Evolutionary conservation across 37 sponge, comb jelly and placozoan species (phyloP).

Genomic region (Corticium candelabrum): DNA sequence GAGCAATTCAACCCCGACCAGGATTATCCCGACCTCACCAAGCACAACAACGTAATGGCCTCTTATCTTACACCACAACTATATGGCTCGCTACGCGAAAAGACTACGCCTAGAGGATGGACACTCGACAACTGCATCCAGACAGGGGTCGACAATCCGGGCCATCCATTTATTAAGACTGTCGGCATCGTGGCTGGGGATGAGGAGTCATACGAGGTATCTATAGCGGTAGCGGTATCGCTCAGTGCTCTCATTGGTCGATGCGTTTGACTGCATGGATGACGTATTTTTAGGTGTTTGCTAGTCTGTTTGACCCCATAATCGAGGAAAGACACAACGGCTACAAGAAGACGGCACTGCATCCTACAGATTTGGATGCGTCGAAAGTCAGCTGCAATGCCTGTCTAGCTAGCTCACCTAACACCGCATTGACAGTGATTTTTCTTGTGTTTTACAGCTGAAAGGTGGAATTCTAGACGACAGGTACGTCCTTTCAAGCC

Average conservation of each 20-base stretch:
- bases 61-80: neutral
- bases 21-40: neutral
- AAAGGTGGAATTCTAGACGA: conserved; percentile 20
- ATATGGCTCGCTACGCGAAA: neutral
- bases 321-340: conserved; percentile 5
- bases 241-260: too few species aligned
- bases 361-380: neutral
- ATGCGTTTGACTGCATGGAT: too few species aligned
- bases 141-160: neutral
- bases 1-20: too few species aligned
- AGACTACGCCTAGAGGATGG: neutral
- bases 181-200: neutral
- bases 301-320: conserved; percentile 5
- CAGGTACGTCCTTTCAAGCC: conserved; percentile 50
- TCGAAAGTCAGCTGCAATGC: too few species aligned
- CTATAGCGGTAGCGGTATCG: too few species aligned
- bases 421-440: too few species aligned
- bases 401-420: too few species aligned
- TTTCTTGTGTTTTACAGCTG: neutral
- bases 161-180: neutral
- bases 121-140: neutral
- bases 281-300: neutral
- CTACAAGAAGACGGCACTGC: neutral
- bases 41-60: neutral
- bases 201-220: neutral